Evolutionary conservation across 1,140 invertebrate genomes (phyloP), one percentile per base, ranked within the genome.

Genomic region (Magallana ariakensis): DNA sequence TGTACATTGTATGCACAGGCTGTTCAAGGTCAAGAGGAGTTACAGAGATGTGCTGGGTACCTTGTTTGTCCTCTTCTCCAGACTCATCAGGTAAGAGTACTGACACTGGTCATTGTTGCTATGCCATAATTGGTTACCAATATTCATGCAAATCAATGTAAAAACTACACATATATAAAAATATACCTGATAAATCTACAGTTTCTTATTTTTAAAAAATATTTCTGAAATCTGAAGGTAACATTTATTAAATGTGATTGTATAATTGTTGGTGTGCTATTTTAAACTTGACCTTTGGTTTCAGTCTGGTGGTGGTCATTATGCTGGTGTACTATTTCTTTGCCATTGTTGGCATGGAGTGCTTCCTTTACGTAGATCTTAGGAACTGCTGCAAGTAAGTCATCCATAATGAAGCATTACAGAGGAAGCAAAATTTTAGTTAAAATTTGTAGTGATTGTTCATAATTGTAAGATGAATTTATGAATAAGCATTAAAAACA

Each of bases 1-100:
- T 46, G 2, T 46, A 2, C 1, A 46, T 58, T 70, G 55, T 88
- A 16, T 84, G 90, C 91, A 56, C 89, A 95, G 95, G 85, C 90
- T 96, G 86, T 95, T 96, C 85, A 94, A 98, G 94, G 94, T 98
- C 57, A 98, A 98, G 93, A 97, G 97, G 91, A 95, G 97, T 15
- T 98, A 98, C 92, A 96, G 97, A 84, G 97, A 98, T 95, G 97
- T 98, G 60, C 97, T 98, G 93, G 97, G 97, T 60, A 98, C 97
- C 3, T 94, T 98, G 11, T 97, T 98, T 60, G 96, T 98, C 87
- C 94, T 98, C 26, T 96, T 96, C 6, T 97, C 97, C 19, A 95
- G 97, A 87, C 93, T 95, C 26, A 96, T 97, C 95, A 97, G 96
- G 93, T 94, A 85, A 85, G 53, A 75, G 5, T 84, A 26, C 19